A percentile compares a stretch with the other conserved stretches of the same genome.
Conservation (phyloP, 2,113 vertebrate species). For the Ginglymostoma cirratum region DNA sequence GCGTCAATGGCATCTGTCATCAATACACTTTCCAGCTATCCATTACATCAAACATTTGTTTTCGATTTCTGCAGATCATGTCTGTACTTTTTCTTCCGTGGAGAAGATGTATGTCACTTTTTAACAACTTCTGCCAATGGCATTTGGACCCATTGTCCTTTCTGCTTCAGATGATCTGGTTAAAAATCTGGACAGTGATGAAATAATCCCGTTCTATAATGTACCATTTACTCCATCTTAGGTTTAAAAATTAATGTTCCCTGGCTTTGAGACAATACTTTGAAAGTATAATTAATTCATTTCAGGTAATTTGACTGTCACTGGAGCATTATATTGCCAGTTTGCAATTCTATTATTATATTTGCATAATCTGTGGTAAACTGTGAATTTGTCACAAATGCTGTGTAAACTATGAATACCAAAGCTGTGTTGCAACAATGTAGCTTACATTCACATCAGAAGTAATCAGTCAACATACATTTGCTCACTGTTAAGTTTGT, state of each 20-base stretch:
- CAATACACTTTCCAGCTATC: not conserved
- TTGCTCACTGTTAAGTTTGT: not conserved
- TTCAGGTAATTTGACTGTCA: not conserved
- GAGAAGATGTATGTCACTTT: not conserved
- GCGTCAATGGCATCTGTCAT: not conserved
- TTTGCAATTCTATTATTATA: not conserved
- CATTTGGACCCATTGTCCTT: not conserved
- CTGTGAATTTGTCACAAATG: not conserved
- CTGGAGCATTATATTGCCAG: not conserved
- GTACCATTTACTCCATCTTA: not conserved
- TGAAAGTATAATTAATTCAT: constrained; percentile 13
- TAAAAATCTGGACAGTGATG: not conserved
- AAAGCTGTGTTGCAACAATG: not conserved
- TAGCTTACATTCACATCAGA: not conserved
- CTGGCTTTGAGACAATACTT: not conserved
- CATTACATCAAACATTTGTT: not conserved
- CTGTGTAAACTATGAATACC: not conserved
- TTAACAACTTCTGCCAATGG: not conserved
- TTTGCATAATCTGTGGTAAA: not conserved
- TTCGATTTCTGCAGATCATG: not conserved
- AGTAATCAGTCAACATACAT: not conserved
- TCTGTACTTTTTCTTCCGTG: not conserved
- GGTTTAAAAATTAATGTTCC: not conserved
- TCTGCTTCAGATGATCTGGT: not conserved
- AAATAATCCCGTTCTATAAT: not conserved